Evolutionary conservation across 2,113 vertebrate genomes (phyloP).

Genomic region (Gobius niger): DNA sequence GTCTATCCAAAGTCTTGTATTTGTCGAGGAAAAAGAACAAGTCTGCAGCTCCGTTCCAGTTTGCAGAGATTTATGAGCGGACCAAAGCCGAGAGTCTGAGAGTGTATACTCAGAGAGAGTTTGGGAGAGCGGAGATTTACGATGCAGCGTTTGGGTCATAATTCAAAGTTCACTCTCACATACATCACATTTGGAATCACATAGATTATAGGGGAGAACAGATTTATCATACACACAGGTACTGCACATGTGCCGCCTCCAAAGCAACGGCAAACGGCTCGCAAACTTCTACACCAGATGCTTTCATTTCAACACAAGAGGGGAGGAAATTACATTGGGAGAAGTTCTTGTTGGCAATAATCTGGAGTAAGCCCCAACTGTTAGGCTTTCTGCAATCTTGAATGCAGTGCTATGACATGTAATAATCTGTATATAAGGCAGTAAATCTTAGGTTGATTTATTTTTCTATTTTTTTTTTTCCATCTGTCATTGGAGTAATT

Average conservation of each 20-base stretch:
- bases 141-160: constrained; percentile 75
- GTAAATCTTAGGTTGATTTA: background rate
- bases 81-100: constrained; percentile 71
- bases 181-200: constrained; percentile 82
- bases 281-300: constrained; percentile 62
- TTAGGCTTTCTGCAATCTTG: constrained; percentile 23
- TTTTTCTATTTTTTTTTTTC: background rate
- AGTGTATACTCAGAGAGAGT: constrained; percentile 75
- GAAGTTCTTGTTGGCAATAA: constrained; percentile 35
- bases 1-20: constrained; percentile 65
- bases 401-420: background rate
- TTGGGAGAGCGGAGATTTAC: constrained; percentile 79
- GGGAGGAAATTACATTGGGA: constrained; percentile 3
- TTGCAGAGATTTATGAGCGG: constrained; percentile 77
- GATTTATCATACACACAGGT: constrained; percentile 80
- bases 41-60: constrained; percentile 67
- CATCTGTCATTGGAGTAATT: too few species aligned
- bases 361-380: constrained; percentile 20
- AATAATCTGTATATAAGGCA: background rate
- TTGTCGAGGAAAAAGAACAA: constrained; percentile 46
- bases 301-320: constrained; percentile 45
- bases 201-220: constrained; percentile 79
- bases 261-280: constrained; percentile 61
- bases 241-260: constrained; percentile 66
- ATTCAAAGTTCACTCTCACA: constrained; percentile 82